Base-by-base conservation (phyloP, 2,113 vertebrate genomes). In the Columbina picui region DNA sequence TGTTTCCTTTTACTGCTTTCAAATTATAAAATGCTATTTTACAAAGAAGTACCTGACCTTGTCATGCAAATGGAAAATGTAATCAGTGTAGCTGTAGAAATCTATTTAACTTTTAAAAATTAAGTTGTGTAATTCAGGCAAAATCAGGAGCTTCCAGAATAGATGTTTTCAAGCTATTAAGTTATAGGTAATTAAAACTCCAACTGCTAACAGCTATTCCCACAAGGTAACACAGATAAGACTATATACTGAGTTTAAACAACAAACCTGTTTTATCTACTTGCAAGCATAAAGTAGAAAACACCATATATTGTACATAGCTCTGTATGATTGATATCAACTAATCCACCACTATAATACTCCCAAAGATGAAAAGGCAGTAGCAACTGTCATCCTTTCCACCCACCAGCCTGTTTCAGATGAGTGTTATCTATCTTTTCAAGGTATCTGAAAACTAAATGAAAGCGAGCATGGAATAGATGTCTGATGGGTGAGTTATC, bases 301-400 rank as follows among this genome's bases (percentile, higher is more conserved):
- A 23, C 20, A n/a, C 4, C 30, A 36, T 41, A 23, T 45, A 92
- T 21, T 80, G 49, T 41, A 74, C 41, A 22, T 38, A 78, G 41
- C 27, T 27, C 22, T 81, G 12, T 49, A 43, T 71, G 76, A 95
- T 22, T 75, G 43, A 68, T 90, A 56, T 19, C 4, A 63, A 25
- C 43, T 52, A 70, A 82, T 92, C 76, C 29, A 61, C 77, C 65
- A 39, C 57, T 84, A 64, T 84, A 65, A 88, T 64, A 55, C 45
- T 88, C 5, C 18, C 32, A 49, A 93, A 80, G 76, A 95, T 87
- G 52, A 96, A 84, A 91, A 94, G 34, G 25, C 60, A 75, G 52
- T 14, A 91, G 52, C 30, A 75, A 22, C 38, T 71, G 39, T 59
- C 56, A 89, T 70, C 25, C 56, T 89, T 96, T 75, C 64, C 57